Conservation (phyloP, 2,113 vertebrate species). For the Epinephelus cyanopodus region DNA sequence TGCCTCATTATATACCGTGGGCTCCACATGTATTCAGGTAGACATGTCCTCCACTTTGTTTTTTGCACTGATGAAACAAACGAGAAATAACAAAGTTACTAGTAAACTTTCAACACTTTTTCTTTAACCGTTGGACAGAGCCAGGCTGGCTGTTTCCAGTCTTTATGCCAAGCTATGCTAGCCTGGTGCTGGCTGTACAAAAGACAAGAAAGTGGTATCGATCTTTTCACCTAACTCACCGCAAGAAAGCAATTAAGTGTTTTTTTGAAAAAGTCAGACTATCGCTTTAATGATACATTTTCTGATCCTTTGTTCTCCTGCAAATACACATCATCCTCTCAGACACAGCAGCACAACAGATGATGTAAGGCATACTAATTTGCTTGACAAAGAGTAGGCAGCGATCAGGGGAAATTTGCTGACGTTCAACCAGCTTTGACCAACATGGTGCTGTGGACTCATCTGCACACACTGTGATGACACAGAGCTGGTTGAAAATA, state of each 20-base stretch:
- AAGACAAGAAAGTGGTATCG: background rate
- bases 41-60: background rate
- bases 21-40: no score
- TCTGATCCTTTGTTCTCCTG: conserved; percentile 20
- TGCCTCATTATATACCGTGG: no score
- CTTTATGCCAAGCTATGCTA: conserved; percentile 3
- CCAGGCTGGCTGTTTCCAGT: background rate
- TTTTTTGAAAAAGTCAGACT: conserved; percentile 20
- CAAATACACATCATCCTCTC: conserved; percentile 12
- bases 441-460: no score
- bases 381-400: conserved; percentile 54
- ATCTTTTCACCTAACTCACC: background rate
- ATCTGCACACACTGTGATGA: no score
- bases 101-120: background rate
- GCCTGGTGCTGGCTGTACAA: background rate
- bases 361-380: conserved; percentile 72
- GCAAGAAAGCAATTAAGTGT: conserved; percentile 11
- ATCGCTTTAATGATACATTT: conserved; percentile 28
- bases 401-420: conserved; percentile 14
- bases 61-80: background rate
- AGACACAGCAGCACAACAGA: conserved; percentile 40
- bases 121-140: background rate
- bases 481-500: no score
- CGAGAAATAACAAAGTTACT: background rate
- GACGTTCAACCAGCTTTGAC: no score